Evolutionary conservation across 2,797 vertebrate genomes (phyloP).

Genomic region (Propithecus perrieri): DNA sequence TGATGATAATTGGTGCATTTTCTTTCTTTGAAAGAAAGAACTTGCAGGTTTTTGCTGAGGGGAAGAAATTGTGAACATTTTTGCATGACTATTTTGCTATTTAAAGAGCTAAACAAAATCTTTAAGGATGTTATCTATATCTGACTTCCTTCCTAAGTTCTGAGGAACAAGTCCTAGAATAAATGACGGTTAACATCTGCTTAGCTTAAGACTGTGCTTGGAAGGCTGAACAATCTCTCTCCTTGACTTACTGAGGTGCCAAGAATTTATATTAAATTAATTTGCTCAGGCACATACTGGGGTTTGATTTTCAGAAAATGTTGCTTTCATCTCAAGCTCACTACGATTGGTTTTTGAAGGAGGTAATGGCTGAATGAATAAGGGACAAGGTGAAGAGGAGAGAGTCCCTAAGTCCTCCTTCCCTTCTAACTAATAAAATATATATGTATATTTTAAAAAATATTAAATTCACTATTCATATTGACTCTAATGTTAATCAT

Average conservation of each 20-base stretch:
- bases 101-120: slow-evolving; percentile 26
- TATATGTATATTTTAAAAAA: background rate
- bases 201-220: background rate
- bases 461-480: background rate
- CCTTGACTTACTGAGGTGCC: background rate
- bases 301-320: slow-evolving; percentile 15
- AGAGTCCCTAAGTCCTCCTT: background rate
- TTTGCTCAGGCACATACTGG: background rate
- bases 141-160: slow-evolving; percentile 59
- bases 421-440: background rate
- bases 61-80: slow-evolving; percentile 16
- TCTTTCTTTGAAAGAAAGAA: background rate
- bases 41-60: background rate
- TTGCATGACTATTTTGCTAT: background rate
- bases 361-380: background rate
- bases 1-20: background rate
- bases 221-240: background rate
- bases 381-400: background rate
- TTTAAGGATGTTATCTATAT: slow-evolving; percentile 49
- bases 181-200: slow-evolving; percentile 53
- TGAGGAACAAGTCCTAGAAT: background rate
- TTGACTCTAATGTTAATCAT: background rate
- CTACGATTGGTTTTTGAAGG: background rate
- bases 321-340: background rate
- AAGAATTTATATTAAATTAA: background rate